Conservation (phyloP, 2,113 vertebrate genomes). For the Pica pica region DNA sequence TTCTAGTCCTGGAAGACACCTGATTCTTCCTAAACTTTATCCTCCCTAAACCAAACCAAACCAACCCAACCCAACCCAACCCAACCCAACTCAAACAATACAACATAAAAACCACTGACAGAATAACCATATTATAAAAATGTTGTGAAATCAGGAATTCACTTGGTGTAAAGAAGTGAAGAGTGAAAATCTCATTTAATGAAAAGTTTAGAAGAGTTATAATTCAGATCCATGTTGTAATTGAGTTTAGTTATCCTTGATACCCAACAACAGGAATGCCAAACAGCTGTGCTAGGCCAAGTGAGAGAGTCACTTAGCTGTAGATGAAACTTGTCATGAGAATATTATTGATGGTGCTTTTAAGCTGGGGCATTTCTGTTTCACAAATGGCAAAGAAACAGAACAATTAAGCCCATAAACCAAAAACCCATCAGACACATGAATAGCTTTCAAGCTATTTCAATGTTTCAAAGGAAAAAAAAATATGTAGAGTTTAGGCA, state of each 20-base stretch:
- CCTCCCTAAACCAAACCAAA: neutral
- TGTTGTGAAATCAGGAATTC: neutral
- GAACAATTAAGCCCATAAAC: neutral
- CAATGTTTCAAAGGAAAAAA: neutral
- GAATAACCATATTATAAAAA: neutral
- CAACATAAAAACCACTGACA: neutral
- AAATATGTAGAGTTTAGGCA: neutral
- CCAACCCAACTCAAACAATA: neutral
- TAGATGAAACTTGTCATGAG: neutral
- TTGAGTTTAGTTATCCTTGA: neutral
- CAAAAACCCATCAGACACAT: neutral
- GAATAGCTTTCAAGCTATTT: neutral
- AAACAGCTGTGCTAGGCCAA: neutral
- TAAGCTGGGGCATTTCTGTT: neutral
- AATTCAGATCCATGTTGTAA: neutral
- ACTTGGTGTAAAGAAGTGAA: neutral
- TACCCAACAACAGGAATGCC: neutral
- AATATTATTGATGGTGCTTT: neutral
- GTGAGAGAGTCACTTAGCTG: neutral
- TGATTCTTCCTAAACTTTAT: neutral
- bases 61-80: neutral
- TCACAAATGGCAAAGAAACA: neutral
- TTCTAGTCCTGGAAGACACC: neutral
- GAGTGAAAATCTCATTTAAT: neutral
- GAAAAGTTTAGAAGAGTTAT: neutral